Percentiles rank a stretch among this genome's conserved stretches.
Evolutionary conservation across 2,797 vertebrate species (phyloP).

Genomic region (Anomalospiza imberbis): DNA sequence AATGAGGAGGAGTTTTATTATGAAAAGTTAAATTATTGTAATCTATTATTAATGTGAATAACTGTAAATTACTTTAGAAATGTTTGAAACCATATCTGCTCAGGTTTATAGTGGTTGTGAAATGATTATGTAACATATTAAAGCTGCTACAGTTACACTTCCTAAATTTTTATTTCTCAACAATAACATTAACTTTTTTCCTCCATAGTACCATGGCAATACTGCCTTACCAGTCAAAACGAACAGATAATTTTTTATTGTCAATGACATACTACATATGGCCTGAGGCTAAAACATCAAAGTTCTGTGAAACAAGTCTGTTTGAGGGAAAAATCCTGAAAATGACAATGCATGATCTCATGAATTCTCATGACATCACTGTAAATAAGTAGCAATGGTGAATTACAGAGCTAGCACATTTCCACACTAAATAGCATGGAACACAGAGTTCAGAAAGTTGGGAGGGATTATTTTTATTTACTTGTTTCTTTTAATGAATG

Average conservation of each 20-base stretch:
- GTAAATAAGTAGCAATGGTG: background rate
- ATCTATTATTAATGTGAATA: background rate
- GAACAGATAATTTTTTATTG: background rate
- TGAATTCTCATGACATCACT: background rate
- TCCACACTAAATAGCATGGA: background rate
- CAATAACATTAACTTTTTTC: background rate
- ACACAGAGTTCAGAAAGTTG: background rate
- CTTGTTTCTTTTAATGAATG: background rate
- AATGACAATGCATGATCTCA: background rate
- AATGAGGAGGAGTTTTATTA: background rate
- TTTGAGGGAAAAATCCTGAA: background rate
- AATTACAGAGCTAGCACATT: background rate
- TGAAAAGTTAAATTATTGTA: background rate
- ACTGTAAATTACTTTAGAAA: background rate
- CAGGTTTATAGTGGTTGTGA: background rate
- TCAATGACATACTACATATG: background rate
- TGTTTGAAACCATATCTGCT: background rate
- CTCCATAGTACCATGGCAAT: background rate
- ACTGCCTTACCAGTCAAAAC: background rate
- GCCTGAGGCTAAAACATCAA: background rate
- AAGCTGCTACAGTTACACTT: background rate
- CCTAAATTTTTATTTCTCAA: background rate
- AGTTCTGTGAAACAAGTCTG: background rate
- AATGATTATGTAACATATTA: background rate
- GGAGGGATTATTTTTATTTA: background rate